phyloP scores from a whole-genome alignment of 37 sponge, comb jelly and placozoan genomes.

The Spongia lamella region DNA sequence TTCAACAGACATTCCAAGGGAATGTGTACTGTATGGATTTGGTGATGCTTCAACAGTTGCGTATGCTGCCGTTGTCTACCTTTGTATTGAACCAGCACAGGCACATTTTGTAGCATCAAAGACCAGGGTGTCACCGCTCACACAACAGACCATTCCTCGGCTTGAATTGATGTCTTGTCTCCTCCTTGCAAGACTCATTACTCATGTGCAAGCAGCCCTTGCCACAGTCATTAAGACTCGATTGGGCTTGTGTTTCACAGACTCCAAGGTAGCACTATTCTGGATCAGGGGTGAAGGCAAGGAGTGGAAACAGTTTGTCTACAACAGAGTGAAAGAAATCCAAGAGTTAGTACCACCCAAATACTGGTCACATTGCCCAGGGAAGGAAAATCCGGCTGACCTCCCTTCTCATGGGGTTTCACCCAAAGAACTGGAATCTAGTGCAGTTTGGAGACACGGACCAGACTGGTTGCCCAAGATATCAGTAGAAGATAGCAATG shows the following conservation, averaged over 20 bases:
- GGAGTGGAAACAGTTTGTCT: no score
- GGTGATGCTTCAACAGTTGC: slow-evolving; percentile 27
- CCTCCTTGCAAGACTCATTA: neutral
- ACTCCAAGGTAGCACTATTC: slow-evolving; percentile 32
- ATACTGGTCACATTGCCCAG: slow-evolving; percentile 10
- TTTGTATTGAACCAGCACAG: neutral
- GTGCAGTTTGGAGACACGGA: slow-evolving; percentile 1
- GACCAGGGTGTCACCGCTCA: slow-evolving; percentile 21
- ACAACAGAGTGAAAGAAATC: slow-evolving; percentile 28
- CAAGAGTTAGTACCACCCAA: neutral
- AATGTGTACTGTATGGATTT: slow-evolving; percentile 10
- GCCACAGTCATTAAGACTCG: no score
- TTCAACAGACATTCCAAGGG: slow-evolving; percentile 9
- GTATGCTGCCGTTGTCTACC: slow-evolving; percentile 31
- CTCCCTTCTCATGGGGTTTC: slow-evolving; percentile 25
- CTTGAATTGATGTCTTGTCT: slow-evolving; percentile 16
- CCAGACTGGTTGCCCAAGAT: neutral
- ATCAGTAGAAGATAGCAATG: neutral
- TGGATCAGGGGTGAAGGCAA: slow-evolving; percentile 26
- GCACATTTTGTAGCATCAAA: slow-evolving; percentile 20
- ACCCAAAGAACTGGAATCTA: neutral
- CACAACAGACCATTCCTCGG: slow-evolving; percentile 12
- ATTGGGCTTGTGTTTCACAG: slow-evolving; percentile 40
- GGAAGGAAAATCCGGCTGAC: slow-evolving; percentile 30
- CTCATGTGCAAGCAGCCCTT: slow-evolving; percentile 1